These are phyloP conservation scores for Phalacrocorax brasilianus DNA, from an alignment of 2,113 vertebrate genomes.

Conservation along the genomic window DNA sequence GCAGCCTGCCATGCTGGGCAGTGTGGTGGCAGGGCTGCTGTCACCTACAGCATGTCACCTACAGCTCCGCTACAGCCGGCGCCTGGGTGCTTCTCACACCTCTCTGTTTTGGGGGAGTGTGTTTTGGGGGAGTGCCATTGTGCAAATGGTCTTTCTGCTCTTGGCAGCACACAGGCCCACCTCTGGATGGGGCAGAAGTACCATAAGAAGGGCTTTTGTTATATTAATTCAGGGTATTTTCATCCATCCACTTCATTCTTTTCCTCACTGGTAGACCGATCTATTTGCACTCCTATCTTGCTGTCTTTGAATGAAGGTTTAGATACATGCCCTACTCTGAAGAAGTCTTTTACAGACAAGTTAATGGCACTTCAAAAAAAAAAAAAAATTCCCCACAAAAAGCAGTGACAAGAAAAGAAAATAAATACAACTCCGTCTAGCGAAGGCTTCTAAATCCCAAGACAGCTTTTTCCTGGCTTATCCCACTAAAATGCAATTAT, in stretches of 20 bases:
- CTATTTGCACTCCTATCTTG: neutral
- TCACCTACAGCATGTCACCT: neutral
- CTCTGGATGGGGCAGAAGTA: neutral
- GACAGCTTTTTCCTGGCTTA: conserved; percentile 25
- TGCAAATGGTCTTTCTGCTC: neutral
- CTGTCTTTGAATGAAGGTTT: neutral
- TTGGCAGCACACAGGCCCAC: neutral
- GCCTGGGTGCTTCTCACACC: neutral
- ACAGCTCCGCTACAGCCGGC: fast-evolving
- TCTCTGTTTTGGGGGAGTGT: neutral
- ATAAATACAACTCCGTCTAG: conserved; percentile 28
- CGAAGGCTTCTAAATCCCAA: conserved; percentile 12
- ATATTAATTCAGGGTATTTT: neutral
- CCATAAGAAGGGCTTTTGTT: neutral
- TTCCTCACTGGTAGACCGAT: neutral
- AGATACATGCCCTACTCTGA: neutral
- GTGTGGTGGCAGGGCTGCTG: neutral
- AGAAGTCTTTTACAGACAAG: neutral
- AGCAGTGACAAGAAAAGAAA: conserved; percentile 19
- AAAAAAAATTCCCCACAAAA: neutral
- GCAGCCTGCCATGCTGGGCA: fast-evolving
- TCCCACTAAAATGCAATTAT: neutral
- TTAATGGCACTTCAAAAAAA: neutral
- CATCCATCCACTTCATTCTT: neutral
- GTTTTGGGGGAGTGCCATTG: neutral